phyloP scores from a whole-genome alignment of 2,113 vertebrate species.

The Propithecus coquereli region DNA sequence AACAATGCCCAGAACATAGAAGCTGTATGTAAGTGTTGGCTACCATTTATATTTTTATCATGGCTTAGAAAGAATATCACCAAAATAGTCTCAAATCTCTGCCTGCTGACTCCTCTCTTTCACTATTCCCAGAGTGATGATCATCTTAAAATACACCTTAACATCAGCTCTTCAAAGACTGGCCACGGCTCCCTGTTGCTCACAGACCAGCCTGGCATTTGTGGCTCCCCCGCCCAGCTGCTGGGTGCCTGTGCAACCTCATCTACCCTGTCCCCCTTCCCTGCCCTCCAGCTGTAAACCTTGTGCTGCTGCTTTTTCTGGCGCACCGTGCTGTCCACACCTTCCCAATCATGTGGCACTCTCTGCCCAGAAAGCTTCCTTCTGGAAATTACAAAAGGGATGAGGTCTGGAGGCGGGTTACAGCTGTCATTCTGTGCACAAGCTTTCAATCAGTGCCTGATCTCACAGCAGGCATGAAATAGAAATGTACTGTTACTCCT shows the following conservation, averaged over 20 bases:
- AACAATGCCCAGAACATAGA: not conserved
- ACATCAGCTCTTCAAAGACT: not conserved
- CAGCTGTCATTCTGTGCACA: too few species aligned
- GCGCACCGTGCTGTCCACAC: not conserved
- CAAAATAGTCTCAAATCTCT: not conserved
- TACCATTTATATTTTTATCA: not conserved
- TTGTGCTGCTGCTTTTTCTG: not conserved
- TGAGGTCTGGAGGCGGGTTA: not conserved
- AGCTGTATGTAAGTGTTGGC: not conserved
- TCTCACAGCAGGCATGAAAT: not conserved
- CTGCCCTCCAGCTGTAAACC: not conserved
- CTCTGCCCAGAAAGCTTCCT: not conserved
- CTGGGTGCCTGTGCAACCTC: not conserved
- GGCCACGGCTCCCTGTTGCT: not conserved
- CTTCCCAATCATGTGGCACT: not conserved
- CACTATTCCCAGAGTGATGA: not conserved
- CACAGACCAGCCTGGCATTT: not conserved
- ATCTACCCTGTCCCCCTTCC: fast-evolving
- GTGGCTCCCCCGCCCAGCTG: not conserved
- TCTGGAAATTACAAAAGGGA: not conserved
- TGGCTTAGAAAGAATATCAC: not conserved
- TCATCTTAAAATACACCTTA: not conserved
- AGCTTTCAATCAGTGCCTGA: not conserved
- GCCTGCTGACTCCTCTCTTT: not conserved
- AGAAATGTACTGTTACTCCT: not conserved